These are phyloP conservation scores for Grapholita molesta DNA, from an alignment of 1,140 invertebrate genomes.

Conservation along the genomic window DNA sequence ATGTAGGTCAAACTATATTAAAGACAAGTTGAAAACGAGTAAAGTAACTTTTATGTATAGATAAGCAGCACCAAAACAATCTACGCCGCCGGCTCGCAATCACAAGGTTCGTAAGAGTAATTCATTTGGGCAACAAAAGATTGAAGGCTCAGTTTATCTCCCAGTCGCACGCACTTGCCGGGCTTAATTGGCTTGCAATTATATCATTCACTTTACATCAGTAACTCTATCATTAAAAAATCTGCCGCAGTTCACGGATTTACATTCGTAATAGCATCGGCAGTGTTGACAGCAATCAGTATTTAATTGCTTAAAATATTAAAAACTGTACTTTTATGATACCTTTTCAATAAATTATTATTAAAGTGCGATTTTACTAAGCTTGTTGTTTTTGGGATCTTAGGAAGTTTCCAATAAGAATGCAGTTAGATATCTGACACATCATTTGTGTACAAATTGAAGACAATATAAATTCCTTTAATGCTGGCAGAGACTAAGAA, in stretches of 20 bases:
- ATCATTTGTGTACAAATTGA: too few relatives aligned
- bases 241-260: constrained; percentile 12
- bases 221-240: constrained; percentile 34
- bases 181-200: constrained; percentile 53
- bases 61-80: not conserved
- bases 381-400: too few relatives aligned
- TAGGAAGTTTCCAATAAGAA: too few relatives aligned
- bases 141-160: constrained; percentile 67
- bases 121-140: constrained; percentile 66
- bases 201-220: constrained; percentile 40
- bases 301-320: not conserved
- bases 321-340: not conserved
- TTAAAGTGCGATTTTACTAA: too few relatives aligned
- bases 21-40: not conserved
- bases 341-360: not conserved
- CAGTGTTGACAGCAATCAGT: not conserved
- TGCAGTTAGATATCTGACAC: too few relatives aligned
- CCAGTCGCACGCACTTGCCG: constrained; percentile 58
- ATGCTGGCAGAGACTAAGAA: too few relatives aligned
- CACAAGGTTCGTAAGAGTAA: constrained; percentile 65
- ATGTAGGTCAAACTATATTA: not conserved
- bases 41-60: not conserved
- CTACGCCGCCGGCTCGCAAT: constrained; percentile 32
- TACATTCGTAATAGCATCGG: not conserved
- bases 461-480: too few relatives aligned